phyloP scores from a whole-genome alignment of 2,888 invertebrate genomes.

The Ypsolopha sequella region DNA sequence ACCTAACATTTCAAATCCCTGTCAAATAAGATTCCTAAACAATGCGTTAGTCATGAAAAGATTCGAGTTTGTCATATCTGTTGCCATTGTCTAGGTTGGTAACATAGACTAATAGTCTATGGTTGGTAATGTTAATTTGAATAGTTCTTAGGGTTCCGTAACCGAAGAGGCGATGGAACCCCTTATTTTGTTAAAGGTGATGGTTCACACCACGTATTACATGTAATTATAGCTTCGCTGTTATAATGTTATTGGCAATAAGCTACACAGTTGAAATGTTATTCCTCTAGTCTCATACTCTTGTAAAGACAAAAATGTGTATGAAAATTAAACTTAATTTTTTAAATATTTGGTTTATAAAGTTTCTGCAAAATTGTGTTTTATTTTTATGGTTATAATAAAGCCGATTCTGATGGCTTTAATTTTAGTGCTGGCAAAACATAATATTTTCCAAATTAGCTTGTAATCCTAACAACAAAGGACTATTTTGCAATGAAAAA shows the following conservation, averaged over 20 bases:
- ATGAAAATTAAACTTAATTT: conserved; percentile 50
- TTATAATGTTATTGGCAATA: conserved; percentile 35
- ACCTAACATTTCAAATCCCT: neutral
- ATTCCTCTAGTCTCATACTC: conserved; percentile 64
- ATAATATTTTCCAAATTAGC: too few relatives aligned
- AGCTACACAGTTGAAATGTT: conserved; percentile 56
- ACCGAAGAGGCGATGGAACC: conserved; percentile 19
- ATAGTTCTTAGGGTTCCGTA: conserved; percentile 17
- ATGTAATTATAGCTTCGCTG: conserved; percentile 35
- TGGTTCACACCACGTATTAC: neutral
- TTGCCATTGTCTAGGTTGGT: conserved; percentile 62
- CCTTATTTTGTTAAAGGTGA: neutral
- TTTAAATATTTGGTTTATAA: conserved; percentile 63
- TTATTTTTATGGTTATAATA: conserved; percentile 32
- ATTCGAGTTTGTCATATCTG: conserved; percentile 50
- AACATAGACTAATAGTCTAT: conserved; percentile 34
- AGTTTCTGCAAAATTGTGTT: conserved; percentile 51
- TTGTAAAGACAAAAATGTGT: conserved; percentile 64
- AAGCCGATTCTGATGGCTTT: too few relatives aligned
- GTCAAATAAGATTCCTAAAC: conserved; percentile 36
- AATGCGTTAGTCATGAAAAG: conserved; percentile 50
- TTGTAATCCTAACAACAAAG: too few relatives aligned
- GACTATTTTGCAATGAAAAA: too few relatives aligned
- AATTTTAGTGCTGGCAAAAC: too few relatives aligned
- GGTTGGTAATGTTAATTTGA: conserved; percentile 10